Evolutionary conservation across 2,113 vertebrate species (phyloP), one percentile per base, ranked within the genome.

Genomic region (Orcinus orca): DNA sequence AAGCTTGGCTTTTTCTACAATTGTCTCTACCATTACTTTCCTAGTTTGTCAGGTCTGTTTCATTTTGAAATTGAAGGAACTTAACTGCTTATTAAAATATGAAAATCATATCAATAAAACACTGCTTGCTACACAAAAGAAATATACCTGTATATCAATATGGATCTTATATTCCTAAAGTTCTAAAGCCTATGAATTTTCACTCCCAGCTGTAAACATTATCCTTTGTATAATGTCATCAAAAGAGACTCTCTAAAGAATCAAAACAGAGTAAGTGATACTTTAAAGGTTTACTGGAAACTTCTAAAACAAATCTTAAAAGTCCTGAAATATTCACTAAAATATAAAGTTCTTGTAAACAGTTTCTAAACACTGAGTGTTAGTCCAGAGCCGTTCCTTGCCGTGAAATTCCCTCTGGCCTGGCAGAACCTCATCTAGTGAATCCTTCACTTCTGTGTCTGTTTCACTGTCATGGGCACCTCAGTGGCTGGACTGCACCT

Each of bases 101-200:
- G 17, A 90, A 82, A 83, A 94, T n/a, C 1, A 0, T 79, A 88
- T 41, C 33, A 38, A 50, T 33, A 93, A 92, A 94, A 82, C 62
- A 90, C 21, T 47, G 4, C 15, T 81, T 44, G 9, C 33, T 81
- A 93, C 63, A 38, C 12, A n/a, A 96, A 71, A 82, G 12, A 58
- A 92, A 82, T 36, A 58, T 4, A 1, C 29, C 36, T 41, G 7
- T 53, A 1, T 73, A 79, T 79, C 23, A 36, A 25, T 21, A 95
- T 0, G 14, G 14, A 55, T 26, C 20, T 80, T 82, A 93, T 26
- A 74, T 25, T 55, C 36, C 33, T 83, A 79, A 95, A 12, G 55
- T 85, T 58, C 47, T 95, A 82, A 82, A 93, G 20, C 15, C 65
- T 80, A 86, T 77, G 31, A 73, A 79, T 89, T 92, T 73, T 97